Evolutionary conservation across 2,797 vertebrate genomes (phyloP).

Genomic region (Lepus townsendii): DNA sequence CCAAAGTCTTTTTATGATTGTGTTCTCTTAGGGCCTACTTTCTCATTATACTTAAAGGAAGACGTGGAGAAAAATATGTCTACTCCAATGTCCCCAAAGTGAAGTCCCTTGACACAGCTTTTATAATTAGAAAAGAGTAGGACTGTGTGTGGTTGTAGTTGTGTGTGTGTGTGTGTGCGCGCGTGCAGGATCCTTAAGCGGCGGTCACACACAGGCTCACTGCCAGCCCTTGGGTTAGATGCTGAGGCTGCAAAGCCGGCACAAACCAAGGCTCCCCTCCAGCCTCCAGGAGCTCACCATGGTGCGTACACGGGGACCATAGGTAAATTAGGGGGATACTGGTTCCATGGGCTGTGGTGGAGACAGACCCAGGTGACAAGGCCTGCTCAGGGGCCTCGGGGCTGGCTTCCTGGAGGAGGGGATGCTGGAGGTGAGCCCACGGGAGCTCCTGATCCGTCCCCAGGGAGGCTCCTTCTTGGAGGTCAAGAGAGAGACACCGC

Average conservation of each 20-base stretch:
- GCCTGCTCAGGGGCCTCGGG: not conserved
- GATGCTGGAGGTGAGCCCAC: not conserved
- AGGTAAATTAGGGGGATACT: not conserved
- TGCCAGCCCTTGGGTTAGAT: not conserved
- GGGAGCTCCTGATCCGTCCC: not conserved
- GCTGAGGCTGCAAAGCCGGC: not conserved
- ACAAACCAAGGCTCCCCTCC: not conserved
- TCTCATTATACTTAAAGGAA: not conserved
- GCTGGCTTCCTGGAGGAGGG: not conserved
- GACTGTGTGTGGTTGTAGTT: not conserved
- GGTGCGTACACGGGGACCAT: fast-evolving
- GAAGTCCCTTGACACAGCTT: not conserved
- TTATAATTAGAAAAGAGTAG: not conserved
- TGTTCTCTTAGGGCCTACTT: not conserved
- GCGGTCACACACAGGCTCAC: not conserved
- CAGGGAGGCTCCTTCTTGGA: not conserved
- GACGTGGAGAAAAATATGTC: not conserved
- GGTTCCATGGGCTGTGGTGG: not conserved
- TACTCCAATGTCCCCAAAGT: not conserved
- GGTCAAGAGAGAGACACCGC: not conserved
- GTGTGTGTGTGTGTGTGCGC: not conserved
- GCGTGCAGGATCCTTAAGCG: not conserved
- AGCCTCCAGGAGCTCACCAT: not conserved
- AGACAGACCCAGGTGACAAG: not conserved
- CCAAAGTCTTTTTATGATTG: not conserved